Conservation (phyloP, 2,797 vertebrate species). For the Neoniphon sammara region DNA sequence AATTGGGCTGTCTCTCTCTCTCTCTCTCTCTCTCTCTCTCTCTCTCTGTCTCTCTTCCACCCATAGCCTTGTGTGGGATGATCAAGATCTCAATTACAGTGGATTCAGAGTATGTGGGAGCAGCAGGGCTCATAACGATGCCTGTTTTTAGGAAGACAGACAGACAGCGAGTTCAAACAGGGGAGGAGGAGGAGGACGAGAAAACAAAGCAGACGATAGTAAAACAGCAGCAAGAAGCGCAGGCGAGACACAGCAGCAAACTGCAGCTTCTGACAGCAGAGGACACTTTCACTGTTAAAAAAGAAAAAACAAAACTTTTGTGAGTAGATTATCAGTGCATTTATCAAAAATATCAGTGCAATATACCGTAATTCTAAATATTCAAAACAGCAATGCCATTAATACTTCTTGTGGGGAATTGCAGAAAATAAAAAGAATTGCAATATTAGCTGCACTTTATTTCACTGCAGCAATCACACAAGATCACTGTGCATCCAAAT, state of each 20-base stretch:
- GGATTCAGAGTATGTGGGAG: conserved; percentile 37
- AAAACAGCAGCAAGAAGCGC: neutral
- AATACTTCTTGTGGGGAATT: no score
- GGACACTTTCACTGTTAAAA: conserved; percentile 17
- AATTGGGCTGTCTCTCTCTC: conserved; percentile 64
- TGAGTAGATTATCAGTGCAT: neutral
- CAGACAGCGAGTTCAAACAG: conserved; percentile 30
- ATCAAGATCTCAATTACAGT: conserved; percentile 68
- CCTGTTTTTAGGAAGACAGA: conserved; percentile 41
- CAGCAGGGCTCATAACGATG: conserved; percentile 40
- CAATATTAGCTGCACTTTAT: no score
- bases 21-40: neutral
- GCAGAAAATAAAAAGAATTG: no score
- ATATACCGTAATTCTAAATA: neutral
- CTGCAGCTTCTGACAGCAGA: neutral
- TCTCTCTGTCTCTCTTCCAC: conserved; percentile 41
- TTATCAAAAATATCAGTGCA: neutral
- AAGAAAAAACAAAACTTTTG: conserved; percentile 11
- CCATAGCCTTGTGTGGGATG: conserved; percentile 59
- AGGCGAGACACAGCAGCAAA: neutral
- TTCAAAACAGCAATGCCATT: no score
- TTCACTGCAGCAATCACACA: no score
- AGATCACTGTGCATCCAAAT: no score
- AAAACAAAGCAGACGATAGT: neutral
- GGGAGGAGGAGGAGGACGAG: conserved; percentile 21